Conservation (phyloP, 2,113 vertebrate genomes). For the Chelonoidis abingdonii region DNA sequence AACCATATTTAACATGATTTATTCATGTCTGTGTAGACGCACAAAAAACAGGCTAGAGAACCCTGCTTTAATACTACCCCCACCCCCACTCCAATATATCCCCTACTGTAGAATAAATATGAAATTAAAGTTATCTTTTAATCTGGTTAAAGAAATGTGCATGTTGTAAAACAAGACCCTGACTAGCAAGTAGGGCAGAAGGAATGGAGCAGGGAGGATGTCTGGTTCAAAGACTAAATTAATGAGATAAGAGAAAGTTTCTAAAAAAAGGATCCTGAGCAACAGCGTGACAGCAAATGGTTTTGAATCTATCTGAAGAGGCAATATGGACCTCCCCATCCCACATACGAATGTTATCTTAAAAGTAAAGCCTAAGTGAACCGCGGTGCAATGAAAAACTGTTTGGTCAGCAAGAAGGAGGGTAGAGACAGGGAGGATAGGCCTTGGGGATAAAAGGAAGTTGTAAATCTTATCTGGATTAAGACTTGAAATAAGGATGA, state of each 20-base stretch:
- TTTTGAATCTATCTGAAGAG: background rate
- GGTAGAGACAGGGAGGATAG: background rate
- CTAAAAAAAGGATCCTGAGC: background rate
- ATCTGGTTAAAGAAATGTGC: background rate
- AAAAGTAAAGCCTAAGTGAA: background rate
- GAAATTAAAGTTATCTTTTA: background rate
- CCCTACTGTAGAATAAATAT: too few relatives aligned
- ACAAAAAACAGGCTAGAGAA: too few relatives aligned
- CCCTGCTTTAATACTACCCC: too few relatives aligned
- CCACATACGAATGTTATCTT: background rate
- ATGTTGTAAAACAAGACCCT: background rate
- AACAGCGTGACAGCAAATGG: background rate
- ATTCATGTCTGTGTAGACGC: too few relatives aligned
- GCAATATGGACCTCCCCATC: background rate
- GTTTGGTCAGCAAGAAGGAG: background rate
- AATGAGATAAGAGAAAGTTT: background rate
- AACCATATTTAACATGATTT: background rate
- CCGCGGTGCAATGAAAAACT: background rate
- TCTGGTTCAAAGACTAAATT: background rate
- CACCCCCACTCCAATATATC: too few relatives aligned
- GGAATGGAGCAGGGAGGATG: background rate
- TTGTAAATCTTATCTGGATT: background rate
- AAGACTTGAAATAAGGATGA: background rate
- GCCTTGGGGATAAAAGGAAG: background rate
- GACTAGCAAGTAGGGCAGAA: background rate